Base-by-base conservation (phyloP, 2,113 vertebrate species). In the Ammospiza caudacuta region DNA sequence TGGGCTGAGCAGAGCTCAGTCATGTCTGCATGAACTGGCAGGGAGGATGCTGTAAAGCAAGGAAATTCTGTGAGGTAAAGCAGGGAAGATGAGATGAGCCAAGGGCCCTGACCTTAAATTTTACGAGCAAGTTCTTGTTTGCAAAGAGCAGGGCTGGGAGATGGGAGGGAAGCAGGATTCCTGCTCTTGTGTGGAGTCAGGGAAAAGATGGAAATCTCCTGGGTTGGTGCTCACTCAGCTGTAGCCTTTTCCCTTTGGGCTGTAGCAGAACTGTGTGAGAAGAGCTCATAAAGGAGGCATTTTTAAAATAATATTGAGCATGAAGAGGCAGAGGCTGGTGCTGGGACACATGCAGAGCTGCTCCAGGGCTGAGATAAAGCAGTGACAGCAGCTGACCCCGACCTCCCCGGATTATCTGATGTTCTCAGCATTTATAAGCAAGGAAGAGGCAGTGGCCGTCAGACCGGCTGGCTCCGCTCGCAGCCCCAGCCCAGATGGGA, bases 391-490 rank as follows among this genome's bases (percentile, higher is more conserved):
- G 95, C 97, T 95, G 95, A 92, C 97, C 97, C 96, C 27, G 96
- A 98, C 98, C 98, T 98, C 97, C 97, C 97, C 7, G 93, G 92
- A 97, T 98, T 98, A 98, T 98, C 98, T 98, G 98, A 98, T 98
- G 98, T 97, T 98, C 98, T 98, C 98, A 98, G 98, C 98, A 95
- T 98, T 98, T 98, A 97, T 97, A 98, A 98, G 98, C 95, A 69
- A 98, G 98, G 98, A 97, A 70, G 98, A 98, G 98, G 90, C 96
- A 89, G 95, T 96, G 97, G 98, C 97, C 92, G 97, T 98, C 98
- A 99, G 98, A 98, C 98, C 87, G 98, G 95, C 98, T 98, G 98
- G 98, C 98, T 98, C 98, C 98, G 75, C 96, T 96, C 68, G 25
- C 92, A 97, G 97, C 97, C 97, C 7, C 81, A 98, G 98, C 95